A percentile compares a stretch with the other conserved stretches of the same genome.
These are phyloP conservation scores for Chesias legatella DNA, from an alignment of 2,888 invertebrate species.

Conservation along the genomic window DNA sequence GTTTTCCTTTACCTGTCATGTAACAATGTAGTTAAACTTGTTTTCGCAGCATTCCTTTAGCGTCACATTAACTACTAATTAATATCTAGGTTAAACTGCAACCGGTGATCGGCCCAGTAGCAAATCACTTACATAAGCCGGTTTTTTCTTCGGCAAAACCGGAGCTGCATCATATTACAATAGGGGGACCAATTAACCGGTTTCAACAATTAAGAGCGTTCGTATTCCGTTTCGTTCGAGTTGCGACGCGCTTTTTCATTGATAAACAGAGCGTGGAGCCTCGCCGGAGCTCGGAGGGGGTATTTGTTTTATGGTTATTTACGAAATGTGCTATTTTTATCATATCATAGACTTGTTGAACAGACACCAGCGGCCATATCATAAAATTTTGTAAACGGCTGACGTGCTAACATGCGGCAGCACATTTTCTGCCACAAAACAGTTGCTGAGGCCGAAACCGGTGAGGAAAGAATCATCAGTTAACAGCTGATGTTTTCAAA, in stretches of 20 bases:
- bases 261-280: constrained; percentile 35
- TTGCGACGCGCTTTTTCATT: constrained; percentile 26
- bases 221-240: constrained; percentile 31
- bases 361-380: too few relatives aligned
- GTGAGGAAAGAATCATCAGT: too few relatives aligned
- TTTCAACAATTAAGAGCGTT: constrained; percentile 25
- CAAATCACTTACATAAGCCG: constrained; percentile 3
- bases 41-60: background rate
- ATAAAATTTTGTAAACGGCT: too few relatives aligned
- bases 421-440: too few relatives aligned
- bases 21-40: background rate
- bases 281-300: background rate
- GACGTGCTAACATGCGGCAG: too few relatives aligned
- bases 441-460: too few relatives aligned
- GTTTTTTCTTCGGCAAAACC: background rate
- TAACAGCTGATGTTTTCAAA: too few relatives aligned
- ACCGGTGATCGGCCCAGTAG: background rate
- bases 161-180: background rate
- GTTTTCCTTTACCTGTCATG: too few relatives aligned
- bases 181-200: constrained; percentile 21
- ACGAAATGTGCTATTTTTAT: too few relatives aligned
- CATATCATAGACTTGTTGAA: too few relatives aligned
- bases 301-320: too few relatives aligned
- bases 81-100: background rate
- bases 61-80: background rate